Conservation (phyloP, 2,797 vertebrate genomes). For the Rhinella marina region DNA sequence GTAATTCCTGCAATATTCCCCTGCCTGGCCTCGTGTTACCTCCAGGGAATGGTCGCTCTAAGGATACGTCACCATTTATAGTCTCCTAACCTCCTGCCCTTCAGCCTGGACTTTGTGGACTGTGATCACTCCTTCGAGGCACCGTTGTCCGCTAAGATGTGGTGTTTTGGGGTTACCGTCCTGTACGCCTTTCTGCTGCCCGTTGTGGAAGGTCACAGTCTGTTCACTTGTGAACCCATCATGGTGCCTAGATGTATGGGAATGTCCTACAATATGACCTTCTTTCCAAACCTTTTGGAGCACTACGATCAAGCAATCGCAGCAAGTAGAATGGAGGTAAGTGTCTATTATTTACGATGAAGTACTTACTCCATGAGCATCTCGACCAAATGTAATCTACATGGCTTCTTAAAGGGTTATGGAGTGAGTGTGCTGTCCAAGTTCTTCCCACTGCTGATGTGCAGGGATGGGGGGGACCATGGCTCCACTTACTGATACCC, state of each 20-base stretch:
- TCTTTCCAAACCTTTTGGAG: slow-evolving; percentile 95
- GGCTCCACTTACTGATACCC: too few relatives aligned
- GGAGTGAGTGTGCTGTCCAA: too few relatives aligned
- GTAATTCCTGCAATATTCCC: slow-evolving; percentile 6
- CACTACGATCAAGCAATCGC: slow-evolving; percentile 94
- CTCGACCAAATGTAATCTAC: background rate
- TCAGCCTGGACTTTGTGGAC: background rate
- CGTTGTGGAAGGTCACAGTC: slow-evolving; percentile 79
- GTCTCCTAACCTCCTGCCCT: background rate
- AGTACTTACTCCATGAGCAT: background rate
- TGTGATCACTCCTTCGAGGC: background rate
- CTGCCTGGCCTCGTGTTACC: background rate
- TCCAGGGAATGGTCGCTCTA: background rate
- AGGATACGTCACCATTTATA: background rate
- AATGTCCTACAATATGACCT: slow-evolving; percentile 95
- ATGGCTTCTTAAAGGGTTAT: background rate
- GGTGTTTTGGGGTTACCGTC: slow-evolving; percentile 22
- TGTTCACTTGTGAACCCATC: slow-evolving; percentile 94
- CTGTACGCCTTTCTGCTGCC: slow-evolving; percentile 69
- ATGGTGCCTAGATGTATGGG: slow-evolving; percentile 84
- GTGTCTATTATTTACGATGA: slow-evolving; percentile 61
- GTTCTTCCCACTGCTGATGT: too few relatives aligned
- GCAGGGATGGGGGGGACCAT: too few relatives aligned
- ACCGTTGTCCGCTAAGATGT: slow-evolving; percentile 6
- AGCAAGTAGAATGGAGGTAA: slow-evolving; percentile 86